A percentile compares a stretch with the other conserved stretches of the same genome.
Conservation (phyloP, 2,113 vertebrate species). For the Athene noctua region DNA sequence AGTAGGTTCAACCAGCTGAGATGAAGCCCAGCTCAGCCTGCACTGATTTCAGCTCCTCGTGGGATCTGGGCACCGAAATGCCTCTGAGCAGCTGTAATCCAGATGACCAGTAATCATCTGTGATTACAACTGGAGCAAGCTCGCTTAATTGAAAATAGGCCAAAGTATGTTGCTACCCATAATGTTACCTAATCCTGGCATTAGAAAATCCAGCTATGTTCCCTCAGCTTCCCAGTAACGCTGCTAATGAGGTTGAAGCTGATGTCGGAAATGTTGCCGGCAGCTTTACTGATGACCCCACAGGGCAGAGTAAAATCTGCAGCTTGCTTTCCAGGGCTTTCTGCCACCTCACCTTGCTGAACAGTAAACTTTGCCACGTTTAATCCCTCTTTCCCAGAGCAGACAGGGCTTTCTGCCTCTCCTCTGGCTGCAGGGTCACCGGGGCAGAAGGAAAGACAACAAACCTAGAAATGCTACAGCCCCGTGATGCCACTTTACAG, state of each 20-base stretch:
- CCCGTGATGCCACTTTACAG: not conserved
- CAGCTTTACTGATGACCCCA: not conserved
- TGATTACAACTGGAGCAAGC: slow-evolving; percentile 42
- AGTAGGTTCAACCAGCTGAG: not conserved
- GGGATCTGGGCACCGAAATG: not conserved
- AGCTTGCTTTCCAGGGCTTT: not conserved
- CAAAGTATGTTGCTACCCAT: not conserved
- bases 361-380: not conserved
- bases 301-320: not conserved
- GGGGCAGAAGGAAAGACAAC: not conserved
- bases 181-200: slow-evolving; percentile 42
- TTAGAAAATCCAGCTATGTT: slow-evolving; percentile 31
- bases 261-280: not conserved
- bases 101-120: slow-evolving; percentile 29
- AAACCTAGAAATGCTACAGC: not conserved
- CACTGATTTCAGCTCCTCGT: not conserved
- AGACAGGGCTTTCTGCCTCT: not conserved
- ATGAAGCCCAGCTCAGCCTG: not conserved
- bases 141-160: slow-evolving; percentile 38
- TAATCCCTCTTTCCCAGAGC: not conserved
- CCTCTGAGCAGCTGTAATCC: slow-evolving; percentile 48
- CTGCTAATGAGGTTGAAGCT: slow-evolving; percentile 12
- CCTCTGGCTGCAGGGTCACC: not conserved
- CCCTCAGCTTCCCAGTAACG: not conserved
- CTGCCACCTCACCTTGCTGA: not conserved